Evolutionary conservation across 2,113 vertebrate genomes (phyloP).

Genomic region (Promerops cafer): DNA sequence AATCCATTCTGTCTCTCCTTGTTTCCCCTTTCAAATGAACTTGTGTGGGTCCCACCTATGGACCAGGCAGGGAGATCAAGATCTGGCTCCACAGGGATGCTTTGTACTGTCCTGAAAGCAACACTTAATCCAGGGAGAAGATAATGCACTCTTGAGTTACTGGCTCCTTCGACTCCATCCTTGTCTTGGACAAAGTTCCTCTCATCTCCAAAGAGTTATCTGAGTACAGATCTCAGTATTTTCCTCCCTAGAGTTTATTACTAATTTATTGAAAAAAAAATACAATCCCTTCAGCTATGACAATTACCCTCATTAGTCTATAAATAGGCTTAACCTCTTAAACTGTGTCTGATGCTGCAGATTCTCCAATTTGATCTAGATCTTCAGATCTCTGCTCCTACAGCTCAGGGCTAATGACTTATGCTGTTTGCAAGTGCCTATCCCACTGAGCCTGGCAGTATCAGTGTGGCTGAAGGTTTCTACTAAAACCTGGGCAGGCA

Average conservation of each 20-base stretch:
- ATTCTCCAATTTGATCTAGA: slow-evolving; percentile 28
- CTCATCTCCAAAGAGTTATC: neutral
- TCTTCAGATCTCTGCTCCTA: slow-evolving; percentile 14
- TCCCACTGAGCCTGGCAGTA: neutral
- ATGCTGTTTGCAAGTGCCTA: neutral
- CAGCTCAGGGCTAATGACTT: slow-evolving; percentile 22
- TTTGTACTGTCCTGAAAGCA: neutral
- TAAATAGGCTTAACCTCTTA: slow-evolving; percentile 57
- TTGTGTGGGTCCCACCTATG: fast-evolving
- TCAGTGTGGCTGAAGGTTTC: neutral
- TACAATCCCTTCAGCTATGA: neutral
- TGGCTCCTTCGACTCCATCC: neutral
- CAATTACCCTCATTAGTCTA: slow-evolving; percentile 47
- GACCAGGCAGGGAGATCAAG: neutral
- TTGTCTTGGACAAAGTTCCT: neutral
- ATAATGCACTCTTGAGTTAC: neutral
- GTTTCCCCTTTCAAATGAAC: neutral
- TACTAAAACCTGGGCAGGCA: neutral
- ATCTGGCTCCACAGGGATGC: neutral
- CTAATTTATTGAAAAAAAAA: neutral
- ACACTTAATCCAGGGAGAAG: neutral
- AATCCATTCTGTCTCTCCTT: neutral
- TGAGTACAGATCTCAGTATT: neutral
- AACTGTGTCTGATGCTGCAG: slow-evolving; percentile 45
- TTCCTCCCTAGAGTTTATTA: neutral